These are phyloP conservation scores for Sardina pilchardus DNA, from an alignment of 2,113 vertebrate species.

Conservation along the genomic window DNA sequence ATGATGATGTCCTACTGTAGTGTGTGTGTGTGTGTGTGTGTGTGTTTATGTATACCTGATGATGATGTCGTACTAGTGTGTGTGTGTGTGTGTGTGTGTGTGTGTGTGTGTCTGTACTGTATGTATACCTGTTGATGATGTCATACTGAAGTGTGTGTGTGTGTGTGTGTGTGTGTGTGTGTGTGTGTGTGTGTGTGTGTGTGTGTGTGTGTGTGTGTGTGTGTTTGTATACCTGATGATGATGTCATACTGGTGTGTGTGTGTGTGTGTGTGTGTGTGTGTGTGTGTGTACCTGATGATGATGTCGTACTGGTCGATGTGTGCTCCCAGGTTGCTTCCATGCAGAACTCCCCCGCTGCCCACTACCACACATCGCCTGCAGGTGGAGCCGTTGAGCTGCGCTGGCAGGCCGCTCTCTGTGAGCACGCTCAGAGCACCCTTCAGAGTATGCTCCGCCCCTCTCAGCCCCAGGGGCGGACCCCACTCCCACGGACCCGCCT, in stretches of 20 bases:
- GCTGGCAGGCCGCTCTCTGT: constrained; percentile 54
- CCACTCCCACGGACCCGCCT: constrained; percentile 42
- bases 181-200: constrained; percentile 28
- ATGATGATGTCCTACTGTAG: too few relatives aligned
- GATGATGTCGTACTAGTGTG: not conserved
- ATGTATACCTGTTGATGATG: not conserved
- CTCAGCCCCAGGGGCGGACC: constrained; percentile 71
- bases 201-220: not conserved
- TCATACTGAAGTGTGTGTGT: constrained; percentile 43
- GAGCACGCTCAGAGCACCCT: constrained; percentile 56
- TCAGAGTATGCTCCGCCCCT: constrained; percentile 61
- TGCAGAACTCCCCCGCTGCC: constrained; percentile 73
- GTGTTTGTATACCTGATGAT: constrained; percentile 4
- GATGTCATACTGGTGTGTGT: not conserved
- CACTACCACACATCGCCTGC: constrained; percentile 74
- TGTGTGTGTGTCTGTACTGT: not conserved
- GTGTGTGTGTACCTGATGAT: constrained; percentile 69
- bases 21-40: too few relatives aligned
- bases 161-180: constrained; percentile 51
- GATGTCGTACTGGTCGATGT: constrained; percentile 75
- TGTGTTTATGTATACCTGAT: too few relatives aligned
- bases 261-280: not conserved
- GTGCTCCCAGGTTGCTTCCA: constrained; percentile 73
- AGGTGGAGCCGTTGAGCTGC: constrained; percentile 43
- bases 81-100: not conserved